Base-by-base conservation (phyloP, 2,888 invertebrate species). In the Spodoptera littoralis region DNA sequence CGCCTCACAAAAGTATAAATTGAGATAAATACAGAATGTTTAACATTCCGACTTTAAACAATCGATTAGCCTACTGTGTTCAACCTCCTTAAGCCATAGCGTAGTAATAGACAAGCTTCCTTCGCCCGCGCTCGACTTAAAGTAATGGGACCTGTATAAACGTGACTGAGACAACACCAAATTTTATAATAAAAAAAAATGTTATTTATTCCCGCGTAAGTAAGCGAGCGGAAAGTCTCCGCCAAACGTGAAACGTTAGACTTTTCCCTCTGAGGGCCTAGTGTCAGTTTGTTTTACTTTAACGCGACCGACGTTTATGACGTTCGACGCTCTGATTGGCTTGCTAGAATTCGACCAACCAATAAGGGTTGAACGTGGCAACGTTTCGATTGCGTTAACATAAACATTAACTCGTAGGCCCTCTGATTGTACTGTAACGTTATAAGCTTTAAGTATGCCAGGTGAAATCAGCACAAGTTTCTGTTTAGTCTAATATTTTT, bases 81-180 rank as follows among this genome's bases (percentile, higher is more conserved):
- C 90, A 90, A 84, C 82, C 84, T 86, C 82, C 80, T 81, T 81
- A 61, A 61, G 73, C 80, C 84, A 62, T 83, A 81, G 68, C 72
- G 62, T 77, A 80, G 63, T 61, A 57, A 57, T 72, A 72, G 57
- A 70, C 73, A 77, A 78, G 76, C 77, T 79, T 78, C 75, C 65
- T 77, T 79, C 70, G 80, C 83, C 73, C 81, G 81, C 84, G 79
- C 81, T 82, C 84, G 76, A 83, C 74, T 75, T 61, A 55, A 63
- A 71, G 84, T 84, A 84, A 90, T 87, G 91, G 90, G 91, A 91
- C 91, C 90, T 90, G 89, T 90, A 86, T 85, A 81, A 72, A 86
- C 87, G 84, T 88, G 91, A 92, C 90, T 91, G 91, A 91, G 84
- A 84, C 84, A 89, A 92, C 91, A 92, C 92, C 91, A 92, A 92